phyloP scores from a whole-genome alignment of 1,140 invertebrate species.

The Hetaerina americana region DNA sequence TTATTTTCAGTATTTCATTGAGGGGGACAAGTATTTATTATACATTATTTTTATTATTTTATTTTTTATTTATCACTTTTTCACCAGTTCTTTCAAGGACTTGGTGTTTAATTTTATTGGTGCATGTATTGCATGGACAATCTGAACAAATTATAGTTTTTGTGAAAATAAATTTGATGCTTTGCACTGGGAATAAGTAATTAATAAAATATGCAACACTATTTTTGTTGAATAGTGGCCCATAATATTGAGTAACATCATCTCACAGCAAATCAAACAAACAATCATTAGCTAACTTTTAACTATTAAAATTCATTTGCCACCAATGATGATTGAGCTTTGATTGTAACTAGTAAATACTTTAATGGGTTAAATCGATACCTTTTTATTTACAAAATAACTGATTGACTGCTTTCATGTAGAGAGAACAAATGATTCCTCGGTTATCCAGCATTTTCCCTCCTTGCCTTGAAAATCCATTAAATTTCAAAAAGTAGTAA shows the following conservation, averaged over 20 bases:
- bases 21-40: too few relatives aligned
- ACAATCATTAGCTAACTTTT: too few relatives aligned
- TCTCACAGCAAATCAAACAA: too few relatives aligned
- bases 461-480: neutral
- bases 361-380: neutral
- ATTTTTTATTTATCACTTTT: neutral
- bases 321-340: neutral
- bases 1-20: neutral
- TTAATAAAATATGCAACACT: too few relatives aligned
- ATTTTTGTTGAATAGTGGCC: neutral
- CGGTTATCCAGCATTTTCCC: neutral
- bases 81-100: neutral
- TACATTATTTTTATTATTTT: neutral
- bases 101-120: neutral
- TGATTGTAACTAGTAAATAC: neutral
- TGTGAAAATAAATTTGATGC: too few relatives aligned
- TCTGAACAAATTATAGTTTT: neutral
- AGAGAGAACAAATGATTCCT: neutral
- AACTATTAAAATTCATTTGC: neutral
- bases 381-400: neutral
- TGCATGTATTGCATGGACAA: neutral
- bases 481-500: neutral
- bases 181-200: too few relatives aligned
- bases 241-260: too few relatives aligned
- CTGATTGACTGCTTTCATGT: neutral